phyloP scores from a whole-genome alignment of 2,797 vertebrate species.

The Smutsia gigantea region DNA sequence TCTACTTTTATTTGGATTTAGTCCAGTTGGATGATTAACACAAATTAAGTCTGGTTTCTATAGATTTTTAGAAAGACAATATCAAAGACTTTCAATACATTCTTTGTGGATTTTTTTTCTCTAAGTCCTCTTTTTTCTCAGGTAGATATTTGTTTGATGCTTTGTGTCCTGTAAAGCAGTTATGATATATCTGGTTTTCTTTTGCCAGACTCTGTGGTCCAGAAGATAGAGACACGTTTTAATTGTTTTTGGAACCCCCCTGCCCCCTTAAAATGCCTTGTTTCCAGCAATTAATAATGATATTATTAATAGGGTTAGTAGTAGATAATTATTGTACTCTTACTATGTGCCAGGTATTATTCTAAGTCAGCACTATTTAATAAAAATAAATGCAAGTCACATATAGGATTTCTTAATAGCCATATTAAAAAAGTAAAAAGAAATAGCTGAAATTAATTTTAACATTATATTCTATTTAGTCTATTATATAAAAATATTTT shows the following conservation, averaged over 20 bases:
- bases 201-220: not conserved
- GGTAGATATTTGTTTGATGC: not conserved
- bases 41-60: not conserved
- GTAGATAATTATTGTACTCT: not conserved
- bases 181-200: not conserved
- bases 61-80: not conserved
- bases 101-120: not conserved
- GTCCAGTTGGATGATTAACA: not conserved
- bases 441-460: slow-evolving; percentile 4
- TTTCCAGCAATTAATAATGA: not conserved
- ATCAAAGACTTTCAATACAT: not conserved
- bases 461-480: not conserved
- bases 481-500: slow-evolving; percentile 16
- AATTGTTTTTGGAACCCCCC: not conserved
- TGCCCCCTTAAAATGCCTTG: not conserved
- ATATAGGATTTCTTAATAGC: not conserved
- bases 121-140: not conserved
- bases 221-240: not conserved
- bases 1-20: not conserved
- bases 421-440: not conserved
- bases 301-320: not conserved
- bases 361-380: not conserved
- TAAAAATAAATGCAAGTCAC: not conserved
- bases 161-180: not conserved
- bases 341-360: not conserved